Evolutionary conservation across 2,113 vertebrate genomes (phyloP).

Genomic region (Ptilorrhoa leucosticta): DNA sequence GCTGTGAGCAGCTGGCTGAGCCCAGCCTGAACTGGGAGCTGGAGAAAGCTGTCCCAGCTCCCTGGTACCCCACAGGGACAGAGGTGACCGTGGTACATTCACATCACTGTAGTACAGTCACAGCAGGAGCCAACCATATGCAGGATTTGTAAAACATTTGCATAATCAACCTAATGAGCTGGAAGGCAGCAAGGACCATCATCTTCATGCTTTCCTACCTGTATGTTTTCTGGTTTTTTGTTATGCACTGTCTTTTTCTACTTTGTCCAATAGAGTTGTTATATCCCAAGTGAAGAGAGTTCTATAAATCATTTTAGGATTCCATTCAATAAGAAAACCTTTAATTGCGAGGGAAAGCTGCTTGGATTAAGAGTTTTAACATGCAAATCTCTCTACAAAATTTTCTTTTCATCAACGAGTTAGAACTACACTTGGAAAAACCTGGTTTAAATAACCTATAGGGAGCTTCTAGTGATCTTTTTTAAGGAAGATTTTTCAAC

Average conservation of each 20-base stretch:
- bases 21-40: neutral
- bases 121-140: neutral
- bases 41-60: neutral
- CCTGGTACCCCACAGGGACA: accelerated
- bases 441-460: neutral
- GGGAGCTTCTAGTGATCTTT: neutral
- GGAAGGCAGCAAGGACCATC: neutral
- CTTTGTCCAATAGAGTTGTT: neutral
- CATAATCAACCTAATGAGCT: neutral
- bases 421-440: neutral
- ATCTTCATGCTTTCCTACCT: neutral
- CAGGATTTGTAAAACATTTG: neutral
- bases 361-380: neutral
- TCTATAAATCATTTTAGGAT: neutral
- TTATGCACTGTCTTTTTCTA: neutral
- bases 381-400: neutral
- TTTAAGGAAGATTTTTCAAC: neutral
- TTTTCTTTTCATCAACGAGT: neutral
- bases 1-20: neutral
- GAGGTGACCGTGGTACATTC: neutral
- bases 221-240: accelerated
- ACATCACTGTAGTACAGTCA: neutral
- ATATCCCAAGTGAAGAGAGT: neutral
- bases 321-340: neutral
- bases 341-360: neutral